Conservation (phyloP, 1,140 invertebrate genomes). For the Drosophila erecta region DNA sequence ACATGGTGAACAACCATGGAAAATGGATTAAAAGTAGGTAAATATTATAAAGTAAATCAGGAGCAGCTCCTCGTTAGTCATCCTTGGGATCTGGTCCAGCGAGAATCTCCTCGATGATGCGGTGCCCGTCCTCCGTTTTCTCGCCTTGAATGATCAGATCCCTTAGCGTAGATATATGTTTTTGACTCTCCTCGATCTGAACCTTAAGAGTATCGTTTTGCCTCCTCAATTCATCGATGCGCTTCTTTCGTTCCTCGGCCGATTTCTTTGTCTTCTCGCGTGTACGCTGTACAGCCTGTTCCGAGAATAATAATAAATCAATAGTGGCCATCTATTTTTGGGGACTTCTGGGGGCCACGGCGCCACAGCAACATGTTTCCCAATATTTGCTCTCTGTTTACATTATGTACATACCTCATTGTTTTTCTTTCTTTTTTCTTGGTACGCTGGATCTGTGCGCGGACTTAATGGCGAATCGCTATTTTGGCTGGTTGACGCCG, state of each 20-base stretch:
- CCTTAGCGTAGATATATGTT: slow-evolving; percentile 54
- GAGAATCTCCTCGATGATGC: slow-evolving; percentile 65
- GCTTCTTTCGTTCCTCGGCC: slow-evolving; percentile 67
- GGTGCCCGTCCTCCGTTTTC: slow-evolving; percentile 58
- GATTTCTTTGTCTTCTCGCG: slow-evolving; percentile 75
- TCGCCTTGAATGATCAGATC: slow-evolving; percentile 65
- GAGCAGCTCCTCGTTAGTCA: slow-evolving; percentile 69
- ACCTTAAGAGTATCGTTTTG: slow-evolving; percentile 61
- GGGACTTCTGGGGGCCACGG: slow-evolving; percentile 42
- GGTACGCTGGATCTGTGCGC: slow-evolving; percentile 61
- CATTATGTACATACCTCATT: slow-evolving; percentile 66
- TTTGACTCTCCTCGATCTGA: slow-evolving; percentile 56
- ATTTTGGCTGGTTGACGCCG: slow-evolving; percentile 51
- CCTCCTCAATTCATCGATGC: slow-evolving; percentile 65
- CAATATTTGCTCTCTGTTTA: slow-evolving; percentile 23
- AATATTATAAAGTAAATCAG: slow-evolving; percentile 70
- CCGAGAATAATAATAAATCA: slow-evolving; percentile 40
- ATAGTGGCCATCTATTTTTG: slow-evolving; percentile 59
- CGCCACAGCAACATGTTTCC: slow-evolving; percentile 53
- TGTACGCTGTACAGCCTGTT: slow-evolving; percentile 77
- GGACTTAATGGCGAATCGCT: slow-evolving; percentile 43
- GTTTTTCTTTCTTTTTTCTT: slow-evolving; percentile 79
- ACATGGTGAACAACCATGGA: neutral
- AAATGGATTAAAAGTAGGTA: slow-evolving; percentile 58
- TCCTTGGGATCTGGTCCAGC: slow-evolving; percentile 48